Base-by-base conservation (phyloP, 2,888 invertebrate species). In the Hypena proboscidalis region DNA sequence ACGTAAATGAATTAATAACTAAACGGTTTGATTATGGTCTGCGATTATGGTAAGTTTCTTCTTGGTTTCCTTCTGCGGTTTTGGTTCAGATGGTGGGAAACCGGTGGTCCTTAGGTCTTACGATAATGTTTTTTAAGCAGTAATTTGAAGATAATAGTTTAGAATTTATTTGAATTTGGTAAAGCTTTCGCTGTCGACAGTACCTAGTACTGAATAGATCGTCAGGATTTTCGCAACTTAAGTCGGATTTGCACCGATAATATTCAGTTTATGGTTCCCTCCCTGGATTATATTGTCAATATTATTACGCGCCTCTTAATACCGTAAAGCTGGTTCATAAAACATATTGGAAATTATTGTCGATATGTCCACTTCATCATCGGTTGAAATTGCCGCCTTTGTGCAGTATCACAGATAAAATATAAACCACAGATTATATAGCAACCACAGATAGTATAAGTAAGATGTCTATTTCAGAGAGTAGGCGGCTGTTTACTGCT, bases 301-400 rank as follows among this genome's bases (percentile, higher is more conserved):
- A 87, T 86, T 88, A 89, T 88, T 87, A 87, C 85, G 75, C 84
- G 88, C 80, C 79, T 78, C 77, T 86, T 87, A 87, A 88, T 88
- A 85, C 89, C 87, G 86, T 84, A 86, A 84, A 89, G 86, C 87
- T 73, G 80, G 60, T 74, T 74, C 83, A 82, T 87, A 88, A 86
- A 86, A 86, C 80, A 88, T 87, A 88, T 87, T 82, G 87, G 81
- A 82, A 82, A 85, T 83, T 83, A 79, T 79, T 70, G 70, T 65
- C 70, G 74, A 74, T 81, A 77, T 63, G 74, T 73, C 73, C 66
- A 67, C 64, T 73, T 74, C 78, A 76, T 77, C 70, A 64, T 58
- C 55, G 55, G 59, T 61, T 61, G 58, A 64, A 69, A 66, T 62
- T 59, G 57, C 67, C 55, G 61, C 42, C 55, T 70, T 74, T 61